A percentile compares a stretch with the other conserved stretches of the same genome.
Evolutionary conservation across 2,888 invertebrate genomes (phyloP).

Genomic region (Parapristionchus giblindavisi): DNA sequence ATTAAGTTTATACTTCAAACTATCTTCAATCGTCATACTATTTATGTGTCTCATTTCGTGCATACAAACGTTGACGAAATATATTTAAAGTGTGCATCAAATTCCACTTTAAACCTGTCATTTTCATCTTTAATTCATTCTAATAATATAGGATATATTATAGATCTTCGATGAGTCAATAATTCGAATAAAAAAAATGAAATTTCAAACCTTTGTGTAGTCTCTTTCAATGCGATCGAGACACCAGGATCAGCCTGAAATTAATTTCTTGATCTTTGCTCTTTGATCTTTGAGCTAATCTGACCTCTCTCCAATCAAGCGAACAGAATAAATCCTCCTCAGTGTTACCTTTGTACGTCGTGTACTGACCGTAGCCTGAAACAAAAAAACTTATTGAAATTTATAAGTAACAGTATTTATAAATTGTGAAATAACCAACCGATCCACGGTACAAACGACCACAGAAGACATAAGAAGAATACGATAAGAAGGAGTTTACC

Average conservation of each 20-base stretch:
- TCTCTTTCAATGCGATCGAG: not conserved
- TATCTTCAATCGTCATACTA: too few species aligned
- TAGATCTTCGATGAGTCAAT: too few species aligned
- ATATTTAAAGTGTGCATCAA: too few species aligned
- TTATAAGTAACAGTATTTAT: too few species aligned
- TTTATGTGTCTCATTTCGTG: too few species aligned
- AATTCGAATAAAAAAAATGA: not conserved
- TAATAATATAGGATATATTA: too few species aligned
- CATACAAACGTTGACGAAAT: too few species aligned
- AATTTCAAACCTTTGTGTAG: not conserved
- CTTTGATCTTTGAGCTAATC: not conserved
- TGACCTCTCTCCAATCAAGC: slow-evolving; percentile 56
- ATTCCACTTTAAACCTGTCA: too few species aligned
- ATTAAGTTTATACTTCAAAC: too few species aligned
- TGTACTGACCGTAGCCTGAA: slow-evolving; percentile 58
- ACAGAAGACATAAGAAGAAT: slow-evolving; percentile 41
- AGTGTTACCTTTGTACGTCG: slow-evolving; percentile 48
- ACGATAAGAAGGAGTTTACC: slow-evolving; percentile 47
- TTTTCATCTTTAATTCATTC: too few species aligned
- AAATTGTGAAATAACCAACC: too few species aligned
- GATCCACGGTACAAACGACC: slow-evolving; percentile 51
- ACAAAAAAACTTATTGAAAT: too few species aligned
- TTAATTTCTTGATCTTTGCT: not conserved
- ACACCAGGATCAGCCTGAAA: not conserved
- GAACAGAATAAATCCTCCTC: slow-evolving; percentile 50